Base-by-base conservation (phyloP, 2,113 vertebrate genomes). In the Proteles cristata region DNA sequence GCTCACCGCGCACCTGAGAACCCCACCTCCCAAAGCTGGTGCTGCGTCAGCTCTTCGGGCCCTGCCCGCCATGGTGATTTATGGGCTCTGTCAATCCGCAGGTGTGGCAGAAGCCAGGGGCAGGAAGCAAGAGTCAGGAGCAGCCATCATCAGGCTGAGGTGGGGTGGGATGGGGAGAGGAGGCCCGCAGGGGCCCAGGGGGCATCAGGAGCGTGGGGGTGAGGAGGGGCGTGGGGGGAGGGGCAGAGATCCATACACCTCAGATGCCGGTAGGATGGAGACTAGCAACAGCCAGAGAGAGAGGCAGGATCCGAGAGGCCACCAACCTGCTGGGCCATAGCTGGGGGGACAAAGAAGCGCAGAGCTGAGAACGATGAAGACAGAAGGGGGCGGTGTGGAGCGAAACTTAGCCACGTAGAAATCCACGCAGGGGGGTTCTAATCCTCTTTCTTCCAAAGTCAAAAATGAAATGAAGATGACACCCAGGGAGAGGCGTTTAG, bases 31-130 rank as follows among this genome's bases (percentile, higher is more conserved):
- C 33, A 17, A 35, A 96, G 84, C 87, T 10, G 25, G 12, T 5
- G 80, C 39, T 86, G 71, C 11, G 28, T 8, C 73, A 83, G 97
- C 88, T 5, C 63, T 73, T 35, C 53, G 23, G 15, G 35, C 69
- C 80, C 82, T 31, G 6, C 94, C 97, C 8, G 63, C 96, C 69
- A 17, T 33, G 2, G 71, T 98, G 98, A 99, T 98, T 98, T 96
- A 98, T 98, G 96, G 97, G 77, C n/a, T 43, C 97, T 98, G 98
- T 96, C 98, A 97, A 21, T 92, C 89, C 55, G 96, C 97, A 95
- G 98, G 77, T 92, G 97, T 96, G 77, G 53, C 12, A 15, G 31
- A 90, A 69, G 95, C 97, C 98, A 96, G 89, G 94, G 83, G 97
- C 95, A 97, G 76, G 21, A 35, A 55, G 88, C 89, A 28, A 95